Evolutionary conservation across 2,888 invertebrate genomes (phyloP), one percentile per base, ranked within the genome.

Genomic region (Steromphala cineraria): DNA sequence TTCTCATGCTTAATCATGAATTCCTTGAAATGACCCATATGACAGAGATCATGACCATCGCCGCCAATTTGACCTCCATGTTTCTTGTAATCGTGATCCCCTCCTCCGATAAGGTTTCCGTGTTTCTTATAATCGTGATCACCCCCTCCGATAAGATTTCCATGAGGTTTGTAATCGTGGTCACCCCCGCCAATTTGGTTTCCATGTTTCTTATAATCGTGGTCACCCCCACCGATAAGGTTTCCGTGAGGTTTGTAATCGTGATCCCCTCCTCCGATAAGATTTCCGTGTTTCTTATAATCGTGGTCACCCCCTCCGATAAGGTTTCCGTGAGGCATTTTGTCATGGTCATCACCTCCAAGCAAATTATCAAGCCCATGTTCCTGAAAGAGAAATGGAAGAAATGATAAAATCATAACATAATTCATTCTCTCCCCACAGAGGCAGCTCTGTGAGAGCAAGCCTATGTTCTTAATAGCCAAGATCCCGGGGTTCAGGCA

Each of bases 1-100:
- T 95, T 96, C 74, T 95, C 95, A 90, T 95, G 93, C 62, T 93
- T 93, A 0, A 83, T 85, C 53, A 94, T 91, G 85, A 95, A 95
- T 56, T 93, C 87, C 21, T 81, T 76, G 75, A 89, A 89, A 83
- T 85, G 84, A 15, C 77, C 82, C n/a, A 28, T 40, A 78, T 82
- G 79, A 55, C 81, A 82, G 53, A 84, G 71, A 75, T 84, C 83
- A 81, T 84, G 79, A 17, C 75, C 75, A 71, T 80, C 81, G 53
- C 80, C 83, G 24, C 81, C 82, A n/a, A 85, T 52, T 40, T 81
- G 21, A 19, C 56, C 56, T n/a, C 74, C 56, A 31, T 28, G 19
- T 31, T 19, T 15, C 24, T 56, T 56, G 74, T 82, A 36, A n/a
- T 78, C 76, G 24, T 80, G 62, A 74, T 81, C 81, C 17, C 53